Evolutionary conservation across 2,797 vertebrate genomes (phyloP).

Genomic region (Myiotriccus ornatus): DNA sequence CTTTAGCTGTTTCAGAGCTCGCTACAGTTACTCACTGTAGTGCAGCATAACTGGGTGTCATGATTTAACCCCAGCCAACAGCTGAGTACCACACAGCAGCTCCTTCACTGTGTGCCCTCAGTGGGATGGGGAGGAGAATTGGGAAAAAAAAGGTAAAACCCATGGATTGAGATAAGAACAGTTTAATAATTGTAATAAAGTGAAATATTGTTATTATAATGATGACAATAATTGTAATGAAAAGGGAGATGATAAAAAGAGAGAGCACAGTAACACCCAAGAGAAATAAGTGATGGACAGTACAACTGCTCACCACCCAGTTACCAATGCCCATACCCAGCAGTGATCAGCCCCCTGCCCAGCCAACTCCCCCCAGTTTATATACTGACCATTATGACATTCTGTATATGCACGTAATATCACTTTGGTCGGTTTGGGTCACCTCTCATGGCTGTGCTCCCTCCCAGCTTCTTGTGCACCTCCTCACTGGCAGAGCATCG

Average conservation of each 20-base stretch:
- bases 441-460: background rate
- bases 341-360: too few species aligned
- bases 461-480: background rate
- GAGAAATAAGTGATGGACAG: background rate
- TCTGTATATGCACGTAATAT: background rate
- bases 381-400: background rate
- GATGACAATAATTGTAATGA: background rate
- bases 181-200: background rate
- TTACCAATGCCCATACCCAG: background rate
- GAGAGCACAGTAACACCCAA: background rate
- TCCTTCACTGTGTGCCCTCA: background rate
- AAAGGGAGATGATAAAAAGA: background rate
- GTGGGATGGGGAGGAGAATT: fast-evolving
- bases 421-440: background rate
- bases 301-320: background rate
- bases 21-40: background rate
- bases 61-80: background rate
- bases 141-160: background rate
- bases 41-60: background rate
- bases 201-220: background rate
- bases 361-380: background rate
- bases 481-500: background rate
- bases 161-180: fast-evolving
- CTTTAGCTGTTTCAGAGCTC: background rate
- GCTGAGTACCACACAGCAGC: background rate